phyloP scores from a whole-genome alignment of 2,888 invertebrate genomes.

The Synanthedon andrenaeformis region DNA sequence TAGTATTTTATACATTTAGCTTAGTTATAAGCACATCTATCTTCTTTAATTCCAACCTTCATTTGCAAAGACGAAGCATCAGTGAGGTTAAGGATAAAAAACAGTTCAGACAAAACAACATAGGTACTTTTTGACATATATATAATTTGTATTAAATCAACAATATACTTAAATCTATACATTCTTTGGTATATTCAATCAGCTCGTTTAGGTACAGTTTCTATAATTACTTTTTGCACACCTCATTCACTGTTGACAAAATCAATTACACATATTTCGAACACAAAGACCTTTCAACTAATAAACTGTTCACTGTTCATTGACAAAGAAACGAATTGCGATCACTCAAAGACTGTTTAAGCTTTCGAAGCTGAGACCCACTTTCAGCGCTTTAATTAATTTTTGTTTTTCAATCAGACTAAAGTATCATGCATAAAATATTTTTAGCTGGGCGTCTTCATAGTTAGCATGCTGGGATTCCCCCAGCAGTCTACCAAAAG shows the following conservation, averaged over 20 bases:
- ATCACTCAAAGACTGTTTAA: too few species aligned
- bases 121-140: slow-evolving; percentile 39
- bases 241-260: slow-evolving; percentile 26
- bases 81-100: slow-evolving; percentile 3
- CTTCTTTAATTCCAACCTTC: too few species aligned
- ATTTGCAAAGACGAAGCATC: not conserved
- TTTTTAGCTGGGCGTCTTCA: too few species aligned
- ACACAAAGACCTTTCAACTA: not conserved
- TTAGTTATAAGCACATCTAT: too few species aligned
- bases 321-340: too few species aligned
- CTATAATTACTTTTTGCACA: slow-evolving; percentile 49
- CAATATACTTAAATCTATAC: slow-evolving; percentile 65
- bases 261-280: slow-evolving; percentile 17
- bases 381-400: too few species aligned
- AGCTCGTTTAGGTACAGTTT: slow-evolving; percentile 55
- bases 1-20: not conserved
- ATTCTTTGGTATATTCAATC: slow-evolving; percentile 62
- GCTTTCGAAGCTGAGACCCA: too few species aligned
- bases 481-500: too few species aligned
- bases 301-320: not conserved
- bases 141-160: slow-evolving; percentile 71
- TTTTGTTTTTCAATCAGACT: too few species aligned
- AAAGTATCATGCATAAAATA: too few species aligned
- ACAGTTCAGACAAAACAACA: too few species aligned
- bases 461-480: too few species aligned